Evolutionary conservation across 1,140 invertebrate genomes (phyloP).

Genomic region (Musca vetustissima): DNA sequence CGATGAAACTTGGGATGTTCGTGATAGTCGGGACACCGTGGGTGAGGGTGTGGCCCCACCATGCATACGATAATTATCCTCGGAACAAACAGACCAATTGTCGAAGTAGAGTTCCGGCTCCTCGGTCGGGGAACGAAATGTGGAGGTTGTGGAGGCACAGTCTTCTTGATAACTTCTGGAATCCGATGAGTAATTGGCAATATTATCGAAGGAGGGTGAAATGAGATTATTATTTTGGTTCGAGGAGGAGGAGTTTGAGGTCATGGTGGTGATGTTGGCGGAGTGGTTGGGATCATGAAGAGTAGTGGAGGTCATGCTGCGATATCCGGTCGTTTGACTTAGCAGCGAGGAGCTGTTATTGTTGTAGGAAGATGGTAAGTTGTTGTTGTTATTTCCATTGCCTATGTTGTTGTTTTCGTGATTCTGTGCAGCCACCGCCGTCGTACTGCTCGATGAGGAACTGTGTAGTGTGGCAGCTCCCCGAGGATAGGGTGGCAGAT

Average conservation of each 20-base stretch:
- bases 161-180: conserved; percentile 53
- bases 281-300: too few species aligned
- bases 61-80: conserved; percentile 54
- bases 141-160: conserved; percentile 51
- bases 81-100: conserved; percentile 70
- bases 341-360: conserved; percentile 34
- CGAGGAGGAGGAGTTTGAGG: conserved; percentile 45
- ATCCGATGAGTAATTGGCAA: conserved; percentile 54
- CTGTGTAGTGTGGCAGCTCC: conserved; percentile 31
- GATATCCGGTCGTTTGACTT: conserved; percentile 45
- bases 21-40: conserved; percentile 59
- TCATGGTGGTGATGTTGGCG: too few species aligned
- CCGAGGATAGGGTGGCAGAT: conserved; percentile 47
- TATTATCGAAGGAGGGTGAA: conserved; percentile 53
- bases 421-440: conserved; percentile 41
- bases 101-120: conserved; percentile 65
- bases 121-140: conserved; percentile 63
- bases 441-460: conserved; percentile 45
- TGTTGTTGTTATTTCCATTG: too few species aligned
- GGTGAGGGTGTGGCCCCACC: conserved; percentile 46
- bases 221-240: conserved; percentile 47
- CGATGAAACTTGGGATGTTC: conserved; percentile 48
- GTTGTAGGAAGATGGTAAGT: conserved; percentile 34
- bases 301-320: conserved; percentile 27
- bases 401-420: too few species aligned